Evolutionary conservation across 2,113 vertebrate species (phyloP), one percentile per base, ranked within the genome.

Genomic region (Toxotes jaculatrix): DNA sequence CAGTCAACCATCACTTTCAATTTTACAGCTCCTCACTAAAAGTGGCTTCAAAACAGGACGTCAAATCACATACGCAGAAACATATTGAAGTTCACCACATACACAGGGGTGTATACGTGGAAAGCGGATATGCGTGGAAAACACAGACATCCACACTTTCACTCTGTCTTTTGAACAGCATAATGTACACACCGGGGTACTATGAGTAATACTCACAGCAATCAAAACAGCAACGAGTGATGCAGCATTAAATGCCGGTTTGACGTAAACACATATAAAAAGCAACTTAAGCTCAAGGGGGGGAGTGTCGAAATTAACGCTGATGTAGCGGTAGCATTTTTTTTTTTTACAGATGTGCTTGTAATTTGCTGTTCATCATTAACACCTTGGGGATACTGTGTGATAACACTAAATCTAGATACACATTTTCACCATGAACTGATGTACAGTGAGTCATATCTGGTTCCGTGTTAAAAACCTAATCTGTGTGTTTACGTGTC

Each of bases 241-340:
- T 77, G 69, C 74, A 38, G 77, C 45, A 63, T 56, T 72, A 63
- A 77, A 77, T 60, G 19, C 17, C 10, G 0, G 21, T 62, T 90
- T 91, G 82, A 90, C 53, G 19, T 91, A 84, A 81, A 9, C 3
- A n/a, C 1, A 36, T 83, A 76, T 61, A 81, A 82, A 86, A 89
- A 86, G 83, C 73, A 55, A 11, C 32, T 38, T 63, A 43, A 81
- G 53, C 74, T 75, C 4, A 49, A 45, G 43, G 56, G 17, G 56
- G 17, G 32, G 51, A 82, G 21, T 21, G 16, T 74, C 47, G n/a
- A 82, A 69, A 78, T 81, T 4, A n/a, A 66, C 1, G 16, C 47
- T 1, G 3, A 55, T 31, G 56, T 34, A 8, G 77, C 42, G 4
- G 5, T 65, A 27, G 32, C 13, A n/a, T 32, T 55, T 12, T 32